These are phyloP conservation scores for Sebastes alutus DNA, from an alignment of 2,797 vertebrate genomes.

Conservation along the genomic window DNA sequence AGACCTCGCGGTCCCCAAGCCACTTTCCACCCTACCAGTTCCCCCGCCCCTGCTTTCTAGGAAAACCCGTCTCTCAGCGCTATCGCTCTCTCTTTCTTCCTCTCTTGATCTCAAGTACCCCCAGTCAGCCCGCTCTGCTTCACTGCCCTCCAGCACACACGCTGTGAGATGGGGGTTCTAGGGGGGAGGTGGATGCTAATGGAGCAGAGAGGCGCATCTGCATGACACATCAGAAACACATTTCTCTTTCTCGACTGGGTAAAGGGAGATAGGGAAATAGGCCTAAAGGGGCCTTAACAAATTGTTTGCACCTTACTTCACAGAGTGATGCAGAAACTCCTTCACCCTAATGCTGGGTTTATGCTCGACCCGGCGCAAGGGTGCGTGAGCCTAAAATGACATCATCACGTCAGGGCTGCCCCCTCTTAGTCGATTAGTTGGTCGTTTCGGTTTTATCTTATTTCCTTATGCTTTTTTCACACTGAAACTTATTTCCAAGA, in stretches of 20 bases:
- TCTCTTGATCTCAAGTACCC: constrained; percentile 66
- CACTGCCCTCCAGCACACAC: constrained; percentile 56
- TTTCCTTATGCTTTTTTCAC: no score
- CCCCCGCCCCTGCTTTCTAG: constrained; percentile 78
- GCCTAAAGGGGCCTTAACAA: neutral
- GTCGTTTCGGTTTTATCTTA: no score
- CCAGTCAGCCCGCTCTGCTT: constrained; percentile 59
- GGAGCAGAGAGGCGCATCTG: constrained; percentile 61
- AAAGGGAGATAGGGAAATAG: constrained; percentile 24
- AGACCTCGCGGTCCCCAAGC: constrained; percentile 69
- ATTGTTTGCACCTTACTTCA: constrained; percentile 34
- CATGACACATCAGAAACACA: constrained; percentile 56
- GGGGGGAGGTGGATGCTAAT: constrained; percentile 45
- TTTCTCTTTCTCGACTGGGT: constrained; percentile 27
- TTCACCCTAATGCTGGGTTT: neutral
- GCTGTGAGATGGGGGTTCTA: constrained; percentile 20
- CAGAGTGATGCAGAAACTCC: constrained; percentile 2
- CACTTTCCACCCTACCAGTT: constrained; percentile 61
- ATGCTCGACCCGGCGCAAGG: no score
- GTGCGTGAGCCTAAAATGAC: no score
- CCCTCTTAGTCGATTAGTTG: no score
- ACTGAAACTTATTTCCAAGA: no score
- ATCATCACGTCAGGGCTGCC: no score
- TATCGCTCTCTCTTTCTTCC: constrained; percentile 59
- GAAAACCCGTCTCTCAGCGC: constrained; percentile 69